phyloP scores from a whole-genome alignment of 2,113 vertebrate genomes.

The Saccopteryx leptura region DNA sequence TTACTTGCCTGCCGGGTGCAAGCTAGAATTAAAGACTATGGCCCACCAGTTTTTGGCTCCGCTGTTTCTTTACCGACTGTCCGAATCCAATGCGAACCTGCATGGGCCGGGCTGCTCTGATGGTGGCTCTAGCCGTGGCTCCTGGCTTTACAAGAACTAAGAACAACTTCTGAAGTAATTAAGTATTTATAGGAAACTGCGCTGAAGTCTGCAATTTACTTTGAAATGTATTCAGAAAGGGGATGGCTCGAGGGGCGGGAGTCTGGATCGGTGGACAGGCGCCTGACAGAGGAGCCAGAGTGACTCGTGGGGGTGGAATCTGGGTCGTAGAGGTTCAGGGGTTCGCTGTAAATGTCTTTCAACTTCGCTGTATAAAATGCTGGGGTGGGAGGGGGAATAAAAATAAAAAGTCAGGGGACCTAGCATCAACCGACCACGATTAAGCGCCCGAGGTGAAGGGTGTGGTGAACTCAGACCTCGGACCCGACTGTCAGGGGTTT shows the following conservation, averaged over 20 bases:
- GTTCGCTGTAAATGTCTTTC: neutral
- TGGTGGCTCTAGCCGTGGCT: no score
- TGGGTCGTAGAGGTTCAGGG: neutral
- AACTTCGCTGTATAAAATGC: neutral
- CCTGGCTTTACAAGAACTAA: no score
- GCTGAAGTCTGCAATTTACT: neutral
- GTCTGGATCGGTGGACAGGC: neutral
- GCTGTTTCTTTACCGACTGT: no score
- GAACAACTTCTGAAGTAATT: neutral
- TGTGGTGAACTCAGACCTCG: neutral
- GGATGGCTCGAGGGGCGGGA: neutral
- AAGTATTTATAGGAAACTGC: neutral
- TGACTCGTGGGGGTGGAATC: accelerated
- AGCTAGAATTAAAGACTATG: no score
- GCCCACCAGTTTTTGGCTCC: no score
- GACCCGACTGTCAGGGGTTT: neutral
- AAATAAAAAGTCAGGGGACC: neutral
- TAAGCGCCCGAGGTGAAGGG: neutral
- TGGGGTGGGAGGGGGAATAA: accelerated
- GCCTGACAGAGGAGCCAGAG: no score
- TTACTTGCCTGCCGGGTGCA: no score
- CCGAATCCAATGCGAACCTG: no score
- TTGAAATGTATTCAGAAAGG: neutral
- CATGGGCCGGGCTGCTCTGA: no score
- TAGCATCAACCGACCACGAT: no score